These are phyloP conservation scores for Leptopterna dolabrata DNA, from an alignment of 2,888 invertebrate genomes.

Conservation along the genomic window DNA sequence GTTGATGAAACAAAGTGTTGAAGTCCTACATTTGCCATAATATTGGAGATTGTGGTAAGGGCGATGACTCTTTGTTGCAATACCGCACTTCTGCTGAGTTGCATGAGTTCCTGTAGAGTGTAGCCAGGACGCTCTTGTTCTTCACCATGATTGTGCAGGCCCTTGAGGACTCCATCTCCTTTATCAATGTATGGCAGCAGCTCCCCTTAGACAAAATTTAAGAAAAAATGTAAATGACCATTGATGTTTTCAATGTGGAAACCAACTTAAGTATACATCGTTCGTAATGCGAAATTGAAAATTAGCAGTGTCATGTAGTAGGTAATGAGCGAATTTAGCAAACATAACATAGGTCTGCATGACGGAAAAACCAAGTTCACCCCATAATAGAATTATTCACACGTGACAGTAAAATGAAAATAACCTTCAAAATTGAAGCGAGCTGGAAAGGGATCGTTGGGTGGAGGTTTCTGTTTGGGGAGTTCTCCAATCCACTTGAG, in stretches of 20 bases:
- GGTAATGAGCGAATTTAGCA: too few relatives aligned
- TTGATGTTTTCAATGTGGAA: too few relatives aligned
- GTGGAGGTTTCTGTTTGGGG: slow-evolving; percentile 68
- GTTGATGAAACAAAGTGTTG: neutral
- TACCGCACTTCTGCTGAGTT: slow-evolving; percentile 77
- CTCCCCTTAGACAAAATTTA: slow-evolving; percentile 69
- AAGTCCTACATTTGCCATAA: slow-evolving; percentile 69
- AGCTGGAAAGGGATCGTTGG: slow-evolving; percentile 79
- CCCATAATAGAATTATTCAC: too few relatives aligned
- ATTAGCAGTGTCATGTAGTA: too few relatives aligned
- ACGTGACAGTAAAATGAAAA: neutral
- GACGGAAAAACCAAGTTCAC: too few relatives aligned
- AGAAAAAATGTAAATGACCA: neutral
- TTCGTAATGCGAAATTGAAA: too few relatives aligned
- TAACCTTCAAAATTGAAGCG: slow-evolving; percentile 82
- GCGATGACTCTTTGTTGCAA: slow-evolving; percentile 86
- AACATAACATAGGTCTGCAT: too few relatives aligned
- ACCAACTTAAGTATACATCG: too few relatives aligned
- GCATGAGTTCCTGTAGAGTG: slow-evolving; percentile 87
- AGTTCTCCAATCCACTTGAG: slow-evolving; percentile 87
- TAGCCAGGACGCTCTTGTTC: slow-evolving; percentile 93
- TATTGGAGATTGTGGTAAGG: slow-evolving; percentile 81
- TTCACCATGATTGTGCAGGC: slow-evolving; percentile 91
- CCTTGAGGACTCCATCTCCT: slow-evolving; percentile 71
- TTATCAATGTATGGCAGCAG: slow-evolving; percentile 78